These are phyloP conservation scores for Vireo griseus DNA, from an alignment of 2,797 vertebrate species.

Conservation along the genomic window DNA sequence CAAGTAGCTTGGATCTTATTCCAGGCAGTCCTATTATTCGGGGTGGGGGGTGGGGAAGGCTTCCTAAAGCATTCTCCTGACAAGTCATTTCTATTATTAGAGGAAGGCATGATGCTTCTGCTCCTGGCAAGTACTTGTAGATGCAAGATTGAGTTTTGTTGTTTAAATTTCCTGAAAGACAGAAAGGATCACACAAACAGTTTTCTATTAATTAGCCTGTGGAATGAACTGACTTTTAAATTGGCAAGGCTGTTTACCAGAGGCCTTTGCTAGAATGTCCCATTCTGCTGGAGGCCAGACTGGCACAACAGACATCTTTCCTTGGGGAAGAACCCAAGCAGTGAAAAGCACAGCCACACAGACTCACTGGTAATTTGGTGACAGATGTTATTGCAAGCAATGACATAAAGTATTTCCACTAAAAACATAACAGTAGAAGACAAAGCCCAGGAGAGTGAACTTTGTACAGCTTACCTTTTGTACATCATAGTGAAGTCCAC, in stretches of 20 bases:
- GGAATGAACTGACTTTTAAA: constrained; percentile 1
- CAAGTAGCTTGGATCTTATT: constrained; percentile 46
- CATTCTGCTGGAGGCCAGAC: background rate
- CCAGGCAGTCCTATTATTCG: constrained; percentile 25
- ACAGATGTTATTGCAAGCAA: background rate
- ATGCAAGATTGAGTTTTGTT: background rate
- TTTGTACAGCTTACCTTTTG: constrained; percentile 73
- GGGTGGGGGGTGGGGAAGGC: constrained; percentile 18
- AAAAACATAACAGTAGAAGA: background rate
- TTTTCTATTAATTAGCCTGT: background rate
- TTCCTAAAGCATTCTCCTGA: constrained; percentile 30
- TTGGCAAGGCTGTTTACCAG: background rate
- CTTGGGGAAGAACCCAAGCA: background rate
- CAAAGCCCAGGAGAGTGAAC: background rate
- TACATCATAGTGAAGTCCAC: constrained; percentile 82
- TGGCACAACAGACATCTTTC: background rate
- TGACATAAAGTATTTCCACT: background rate
- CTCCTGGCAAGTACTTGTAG: background rate
- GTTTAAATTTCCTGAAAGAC: constrained; percentile 11
- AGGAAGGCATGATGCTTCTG: background rate
- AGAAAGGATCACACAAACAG: background rate
- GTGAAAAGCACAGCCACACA: background rate
- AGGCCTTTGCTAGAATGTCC: background rate
- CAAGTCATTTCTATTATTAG: constrained; percentile 42
- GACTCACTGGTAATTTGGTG: background rate